Evolutionary conservation across 2,113 vertebrate genomes (phyloP), one percentile per base, ranked within the genome.

Genomic region (Pavo muticus): DNA sequence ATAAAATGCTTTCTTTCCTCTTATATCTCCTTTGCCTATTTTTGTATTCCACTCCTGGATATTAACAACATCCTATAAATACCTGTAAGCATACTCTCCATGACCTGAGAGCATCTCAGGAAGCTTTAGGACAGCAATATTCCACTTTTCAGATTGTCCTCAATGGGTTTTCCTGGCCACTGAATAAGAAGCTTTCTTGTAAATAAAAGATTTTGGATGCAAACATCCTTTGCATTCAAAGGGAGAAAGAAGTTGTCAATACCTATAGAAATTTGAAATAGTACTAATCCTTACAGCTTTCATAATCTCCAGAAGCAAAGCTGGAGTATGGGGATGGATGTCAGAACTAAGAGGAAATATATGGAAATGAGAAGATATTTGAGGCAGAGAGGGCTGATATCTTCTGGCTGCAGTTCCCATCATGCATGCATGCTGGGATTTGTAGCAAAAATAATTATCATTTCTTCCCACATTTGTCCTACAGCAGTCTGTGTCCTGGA

Each of bases 401-500:
- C 72, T 87, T 87, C 40, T 70, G 2, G 29, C 65, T 67, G 9
- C 64, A 19, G 40, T 61, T 94, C n/a, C 4, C 11, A 90, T 18
- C 15, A 72, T 0, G 6, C 10, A 24, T 45, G 6, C 7, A 20
- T 42, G 7, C 40, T 84, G 74, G 17, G 30, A 82, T 44, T 70
- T 57, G 59, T 84, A 40, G 67, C 35, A 87, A 81, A 91, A 87
- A 70, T 15, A 84, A 85, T 75, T 72, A 87, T 37, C 0, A 25
- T 79, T 85, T 92, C n/a, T 85, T 87, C 71, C 59, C 8, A 21
- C 48, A 64, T 67, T 85, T 92, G 40, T 91, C 87, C 84, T 87
- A 42, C 32, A 87, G 87, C 70, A 79, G 25, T 67, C 45, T 85
- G 59, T 87, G 81, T 84, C 84, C 73, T 89, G 71, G 40, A 67